Percentiles rank a stretch among this genome's conserved stretches.
Evolutionary conservation across 2,888 invertebrate genomes (phyloP).

Genomic region (Biston stratarius): DNA sequence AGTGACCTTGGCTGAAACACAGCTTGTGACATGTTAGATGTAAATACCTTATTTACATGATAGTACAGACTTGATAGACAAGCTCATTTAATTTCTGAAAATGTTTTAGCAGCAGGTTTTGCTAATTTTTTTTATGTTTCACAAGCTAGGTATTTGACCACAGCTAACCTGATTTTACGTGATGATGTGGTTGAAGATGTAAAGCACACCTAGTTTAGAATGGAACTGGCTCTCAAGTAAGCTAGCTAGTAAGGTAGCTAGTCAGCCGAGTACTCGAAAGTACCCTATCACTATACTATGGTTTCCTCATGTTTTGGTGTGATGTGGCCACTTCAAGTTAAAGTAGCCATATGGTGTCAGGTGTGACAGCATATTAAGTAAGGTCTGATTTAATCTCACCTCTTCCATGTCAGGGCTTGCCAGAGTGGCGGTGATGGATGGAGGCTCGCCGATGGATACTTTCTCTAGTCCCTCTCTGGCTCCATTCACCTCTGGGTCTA

Average conservation of each 20-base stretch:
- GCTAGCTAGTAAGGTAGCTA: no score
- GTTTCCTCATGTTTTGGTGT: no score
- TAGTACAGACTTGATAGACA: constrained; percentile 9
- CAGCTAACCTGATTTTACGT: no score
- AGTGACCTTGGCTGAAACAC: constrained; percentile 11
- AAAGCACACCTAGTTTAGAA: no score
- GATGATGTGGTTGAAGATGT: no score
- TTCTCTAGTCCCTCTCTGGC: constrained; percentile 73
- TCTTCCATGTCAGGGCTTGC: constrained; percentile 86
- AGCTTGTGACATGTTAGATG: neutral
- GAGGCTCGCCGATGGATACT: constrained; percentile 68
- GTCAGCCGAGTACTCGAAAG: no score
- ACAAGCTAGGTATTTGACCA: no score
- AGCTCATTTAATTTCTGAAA: neutral
- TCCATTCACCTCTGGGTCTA: constrained; percentile 81
- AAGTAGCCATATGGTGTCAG: no score
- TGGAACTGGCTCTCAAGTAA: no score
- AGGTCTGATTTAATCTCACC: constrained; percentile 61
- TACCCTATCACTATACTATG: no score
- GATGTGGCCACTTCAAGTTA: no score
- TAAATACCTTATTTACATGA: constrained; percentile 15
- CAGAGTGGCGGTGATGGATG: constrained; percentile 80
- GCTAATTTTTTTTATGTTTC: neutral
- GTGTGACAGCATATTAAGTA: no score
- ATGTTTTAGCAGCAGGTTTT: neutral